Evolutionary conservation across 2,797 vertebrate genomes (phyloP).

Genomic region (Heterohyrax brucei): DNA sequence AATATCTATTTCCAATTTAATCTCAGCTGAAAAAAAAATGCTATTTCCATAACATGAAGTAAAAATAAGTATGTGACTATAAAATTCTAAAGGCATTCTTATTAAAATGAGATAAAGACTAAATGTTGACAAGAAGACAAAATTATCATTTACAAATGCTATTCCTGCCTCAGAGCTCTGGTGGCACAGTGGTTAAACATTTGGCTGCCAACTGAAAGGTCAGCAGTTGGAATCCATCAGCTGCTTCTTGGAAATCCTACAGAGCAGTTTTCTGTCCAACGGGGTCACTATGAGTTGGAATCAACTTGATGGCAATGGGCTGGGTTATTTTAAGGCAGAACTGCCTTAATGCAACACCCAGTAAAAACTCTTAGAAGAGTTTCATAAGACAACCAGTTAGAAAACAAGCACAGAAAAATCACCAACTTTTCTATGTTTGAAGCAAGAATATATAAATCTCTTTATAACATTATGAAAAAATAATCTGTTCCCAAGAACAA

Average conservation of each 20-base stretch:
- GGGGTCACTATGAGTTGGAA: too few relatives aligned
- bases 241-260: too few relatives aligned
- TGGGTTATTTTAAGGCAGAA: not conserved
- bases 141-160: slow-evolving; percentile 63
- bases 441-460: slow-evolving; percentile 35
- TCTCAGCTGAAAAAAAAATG: slow-evolving; percentile 27
- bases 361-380: slow-evolving; percentile 51
- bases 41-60: not conserved
- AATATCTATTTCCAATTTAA: slow-evolving; percentile 44
- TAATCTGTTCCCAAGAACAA: slow-evolving; percentile 16
- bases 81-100: slow-evolving; percentile 57
- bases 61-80: slow-evolving; percentile 57
- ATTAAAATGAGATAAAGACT: slow-evolving; percentile 60
- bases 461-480: slow-evolving; percentile 51
- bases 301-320: too few relatives aligned
- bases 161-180: not conserved
- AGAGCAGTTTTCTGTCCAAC: too few relatives aligned
- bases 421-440: slow-evolving; percentile 19
- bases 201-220: too few relatives aligned
- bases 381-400: slow-evolving; percentile 46
- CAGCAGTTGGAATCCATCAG: too few relatives aligned
- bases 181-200: too few relatives aligned
- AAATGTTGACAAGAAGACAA: slow-evolving; percentile 47
- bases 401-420: slow-evolving; percentile 54
- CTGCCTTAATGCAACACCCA: slow-evolving; percentile 40